Evolutionary conservation across 2,888 invertebrate genomes (phyloP).

Genomic region (Parnassius glacialis): DNA sequence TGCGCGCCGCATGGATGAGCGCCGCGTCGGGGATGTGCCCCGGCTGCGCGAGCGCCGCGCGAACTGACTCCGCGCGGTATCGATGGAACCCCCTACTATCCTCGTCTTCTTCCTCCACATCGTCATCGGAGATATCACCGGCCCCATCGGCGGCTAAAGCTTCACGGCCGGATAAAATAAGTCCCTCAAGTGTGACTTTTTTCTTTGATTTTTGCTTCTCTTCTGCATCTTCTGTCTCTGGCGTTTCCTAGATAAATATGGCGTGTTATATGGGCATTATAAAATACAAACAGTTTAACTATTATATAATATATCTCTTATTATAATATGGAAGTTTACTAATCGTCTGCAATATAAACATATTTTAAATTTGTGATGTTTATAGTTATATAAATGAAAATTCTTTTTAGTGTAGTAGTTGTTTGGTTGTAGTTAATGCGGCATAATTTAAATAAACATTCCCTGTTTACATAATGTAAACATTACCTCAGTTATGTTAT

Average conservation of each 20-base stretch:
- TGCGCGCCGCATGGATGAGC: slow-evolving; percentile 98
- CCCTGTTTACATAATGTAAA: slow-evolving; percentile 26
- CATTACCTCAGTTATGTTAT: slow-evolving; percentile 63
- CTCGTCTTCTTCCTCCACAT: slow-evolving; percentile 65
- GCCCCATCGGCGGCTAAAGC: slow-evolving; percentile 89
- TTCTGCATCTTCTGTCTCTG: slow-evolving; percentile 38
- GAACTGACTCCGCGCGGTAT: slow-evolving; percentile 85
- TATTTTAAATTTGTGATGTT: neutral
- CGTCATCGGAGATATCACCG: slow-evolving; percentile 84
- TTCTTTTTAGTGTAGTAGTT: neutral
- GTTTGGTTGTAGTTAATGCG: neutral
- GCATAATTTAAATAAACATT: neutral
- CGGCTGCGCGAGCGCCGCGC: slow-evolving; percentile 85
- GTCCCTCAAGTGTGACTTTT: slow-evolving; percentile 72
- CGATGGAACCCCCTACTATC: slow-evolving; percentile 69
- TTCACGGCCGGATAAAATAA: slow-evolving; percentile 89
- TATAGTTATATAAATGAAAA: neutral
- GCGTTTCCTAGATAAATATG: slow-evolving; percentile 43
- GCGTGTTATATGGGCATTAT: neutral
- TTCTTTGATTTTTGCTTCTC: slow-evolving; percentile 54
- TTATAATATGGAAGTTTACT: too few relatives aligned
- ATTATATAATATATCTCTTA: too few relatives aligned
- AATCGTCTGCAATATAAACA: too few relatives aligned
- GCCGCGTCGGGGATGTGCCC: slow-evolving; percentile 98
- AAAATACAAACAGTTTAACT: neutral